Conservation (phyloP, 1,140 invertebrate genomes). For the Scaptodrosophila lebanonensis region DNA sequence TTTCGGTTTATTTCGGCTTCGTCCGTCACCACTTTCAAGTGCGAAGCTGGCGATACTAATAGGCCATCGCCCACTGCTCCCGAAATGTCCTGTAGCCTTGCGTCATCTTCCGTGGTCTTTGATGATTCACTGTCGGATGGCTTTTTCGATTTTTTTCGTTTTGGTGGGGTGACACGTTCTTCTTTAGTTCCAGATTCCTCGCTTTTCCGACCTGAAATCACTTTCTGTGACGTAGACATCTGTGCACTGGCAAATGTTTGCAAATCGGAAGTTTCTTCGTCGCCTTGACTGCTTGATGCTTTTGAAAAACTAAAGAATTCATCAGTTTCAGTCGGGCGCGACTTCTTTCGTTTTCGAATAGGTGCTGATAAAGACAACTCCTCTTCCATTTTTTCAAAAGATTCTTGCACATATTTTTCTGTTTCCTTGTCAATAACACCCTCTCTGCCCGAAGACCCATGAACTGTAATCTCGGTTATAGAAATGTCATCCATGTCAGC, state of each 20-base stretch:
- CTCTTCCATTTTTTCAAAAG: slow-evolving; percentile 69
- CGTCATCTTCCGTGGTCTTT: slow-evolving; percentile 73
- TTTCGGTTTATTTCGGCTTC: slow-evolving; percentile 64
- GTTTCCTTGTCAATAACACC: slow-evolving; percentile 76
- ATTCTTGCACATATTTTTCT: slow-evolving; percentile 62
- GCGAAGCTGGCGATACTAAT: slow-evolving; percentile 35
- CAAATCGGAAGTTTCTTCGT: slow-evolving; percentile 79
- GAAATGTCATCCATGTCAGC: slow-evolving; percentile 91
- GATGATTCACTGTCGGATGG: slow-evolving; percentile 68
- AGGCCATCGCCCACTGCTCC: slow-evolving; percentile 79
- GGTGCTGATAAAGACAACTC: slow-evolving; percentile 58
- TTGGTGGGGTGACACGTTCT: slow-evolving; percentile 62
- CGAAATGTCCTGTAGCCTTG: slow-evolving; percentile 77
- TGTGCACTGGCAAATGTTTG: slow-evolving; percentile 82
- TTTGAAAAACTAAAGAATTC: slow-evolving; percentile 80
- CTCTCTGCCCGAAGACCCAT: slow-evolving; percentile 76
- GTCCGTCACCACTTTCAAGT: slow-evolving; percentile 49
- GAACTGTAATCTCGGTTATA: slow-evolving; percentile 81
- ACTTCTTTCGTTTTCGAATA: slow-evolving; percentile 67
- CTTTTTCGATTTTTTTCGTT: slow-evolving; percentile 72
- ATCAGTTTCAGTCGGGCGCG: slow-evolving; percentile 73
- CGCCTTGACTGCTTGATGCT: slow-evolving; percentile 61
- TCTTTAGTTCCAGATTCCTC: slow-evolving; percentile 44
- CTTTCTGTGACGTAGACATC: slow-evolving; percentile 78
- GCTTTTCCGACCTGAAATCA: slow-evolving; percentile 33